Percentiles rank a stretch among this genome's conserved stretches.
phyloP scores from a whole-genome alignment of 2,797 vertebrate species.

The Pelodytes ibericus region DNA sequence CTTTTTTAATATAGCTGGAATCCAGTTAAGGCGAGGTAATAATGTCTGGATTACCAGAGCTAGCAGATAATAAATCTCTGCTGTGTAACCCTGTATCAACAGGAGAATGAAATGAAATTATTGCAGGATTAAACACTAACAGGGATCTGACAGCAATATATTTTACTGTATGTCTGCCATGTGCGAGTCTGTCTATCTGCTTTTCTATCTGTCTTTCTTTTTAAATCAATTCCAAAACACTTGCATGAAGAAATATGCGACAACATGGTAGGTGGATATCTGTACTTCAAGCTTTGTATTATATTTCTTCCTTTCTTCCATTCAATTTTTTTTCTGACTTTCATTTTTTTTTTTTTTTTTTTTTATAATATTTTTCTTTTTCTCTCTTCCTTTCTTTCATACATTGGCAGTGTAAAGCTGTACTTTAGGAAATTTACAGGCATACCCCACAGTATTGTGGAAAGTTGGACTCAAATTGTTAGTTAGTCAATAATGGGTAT shows the following conservation, averaged over 20 bases:
- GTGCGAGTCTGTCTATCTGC: not conserved
- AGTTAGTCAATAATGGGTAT: too few species aligned
- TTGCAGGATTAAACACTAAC: constrained; percentile 53
- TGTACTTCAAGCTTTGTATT: not conserved
- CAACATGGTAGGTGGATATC: not conserved
- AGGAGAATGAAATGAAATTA: constrained; percentile 52
- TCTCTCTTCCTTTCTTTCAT: not conserved
- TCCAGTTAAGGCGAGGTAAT: constrained; percentile 57
- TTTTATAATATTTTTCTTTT: not conserved
- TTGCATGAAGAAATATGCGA: not conserved
- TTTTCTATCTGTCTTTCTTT: constrained; percentile 4
- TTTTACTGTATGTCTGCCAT: constrained; percentile 15
- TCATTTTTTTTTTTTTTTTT: not conserved
- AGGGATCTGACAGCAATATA: constrained; percentile 52
- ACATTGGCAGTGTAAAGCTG: too few species aligned
- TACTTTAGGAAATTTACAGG: too few species aligned
- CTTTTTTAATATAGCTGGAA: constrained; percentile 56
- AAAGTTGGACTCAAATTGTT: too few species aligned
- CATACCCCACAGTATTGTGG: too few species aligned
- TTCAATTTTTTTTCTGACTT: not conserved
- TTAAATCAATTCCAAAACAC: not conserved
- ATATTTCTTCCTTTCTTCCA: not conserved
- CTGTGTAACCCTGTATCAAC: constrained; percentile 56
- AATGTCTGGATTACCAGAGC: constrained; percentile 54
- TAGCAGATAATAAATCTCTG: constrained; percentile 52